Conservation (phyloP, 2,888 invertebrate species). For the Octonoba sinensis region DNA sequence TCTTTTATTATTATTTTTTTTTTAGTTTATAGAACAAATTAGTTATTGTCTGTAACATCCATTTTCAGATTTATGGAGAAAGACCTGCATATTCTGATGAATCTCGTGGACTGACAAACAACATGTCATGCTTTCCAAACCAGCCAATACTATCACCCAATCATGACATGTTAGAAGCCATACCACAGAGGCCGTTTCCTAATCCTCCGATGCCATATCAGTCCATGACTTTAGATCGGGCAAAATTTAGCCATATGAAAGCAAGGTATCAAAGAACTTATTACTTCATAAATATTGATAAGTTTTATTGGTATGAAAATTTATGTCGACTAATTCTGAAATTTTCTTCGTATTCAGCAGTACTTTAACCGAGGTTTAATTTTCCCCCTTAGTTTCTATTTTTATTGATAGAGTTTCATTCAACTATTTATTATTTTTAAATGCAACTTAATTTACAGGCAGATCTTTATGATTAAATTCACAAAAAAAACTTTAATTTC, state of each 20-base stretch:
- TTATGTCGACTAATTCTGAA: too few relatives aligned
- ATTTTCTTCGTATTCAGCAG: too few relatives aligned
- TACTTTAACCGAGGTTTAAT: too few relatives aligned
- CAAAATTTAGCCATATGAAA: conserved; percentile 47
- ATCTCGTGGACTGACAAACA: conserved; percentile 10
- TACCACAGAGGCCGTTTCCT: not conserved
- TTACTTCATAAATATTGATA: not conserved
- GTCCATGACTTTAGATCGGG: conserved; percentile 57
- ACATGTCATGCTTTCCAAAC: conserved; percentile 9
- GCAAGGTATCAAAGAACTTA: conserved; percentile 17
- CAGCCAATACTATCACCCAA: conserved; percentile 12
- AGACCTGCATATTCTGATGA: conserved; percentile 19
- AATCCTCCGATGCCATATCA: conserved; percentile 47
- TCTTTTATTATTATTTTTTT: too few relatives aligned
- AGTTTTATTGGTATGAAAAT: not conserved
- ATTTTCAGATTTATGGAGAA: conserved; percentile 19
- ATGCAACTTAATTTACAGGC: too few relatives aligned
- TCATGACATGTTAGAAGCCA: conserved; percentile 16
- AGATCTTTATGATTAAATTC: too few relatives aligned
- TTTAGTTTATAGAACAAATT: too few relatives aligned
- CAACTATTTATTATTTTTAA: too few relatives aligned
- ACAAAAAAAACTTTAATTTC: too few relatives aligned
- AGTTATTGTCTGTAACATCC: too few relatives aligned
- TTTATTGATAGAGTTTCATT: too few relatives aligned
- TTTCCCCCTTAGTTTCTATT: too few relatives aligned